phyloP scores from a whole-genome alignment of 2,113 vertebrate species.

The Mohoua ochrocephala region DNA sequence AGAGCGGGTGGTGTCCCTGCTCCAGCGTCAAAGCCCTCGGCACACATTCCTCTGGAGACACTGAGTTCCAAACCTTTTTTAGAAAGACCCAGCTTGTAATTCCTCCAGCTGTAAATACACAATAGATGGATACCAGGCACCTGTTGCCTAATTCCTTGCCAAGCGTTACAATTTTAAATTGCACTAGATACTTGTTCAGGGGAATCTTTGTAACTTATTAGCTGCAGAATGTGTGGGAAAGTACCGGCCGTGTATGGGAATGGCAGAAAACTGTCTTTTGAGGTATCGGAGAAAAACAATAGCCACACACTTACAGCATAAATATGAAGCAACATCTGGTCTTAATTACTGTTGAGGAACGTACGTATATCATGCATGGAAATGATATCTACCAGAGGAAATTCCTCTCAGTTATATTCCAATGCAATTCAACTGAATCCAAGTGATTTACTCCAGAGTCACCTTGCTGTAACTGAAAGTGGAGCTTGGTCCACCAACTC shows the following conservation, averaged over 20 bases:
- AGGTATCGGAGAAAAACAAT: not conserved
- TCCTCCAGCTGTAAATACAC: not conserved
- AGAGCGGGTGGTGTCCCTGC: not conserved
- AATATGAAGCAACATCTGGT: slow-evolving; percentile 1
- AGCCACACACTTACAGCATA: not conserved
- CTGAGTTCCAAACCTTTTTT: slow-evolving; percentile 29
- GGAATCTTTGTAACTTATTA: not conserved
- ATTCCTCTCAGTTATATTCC: slow-evolving; percentile 14
- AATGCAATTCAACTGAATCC: not conserved
- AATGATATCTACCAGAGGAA: slow-evolving; percentile 42
- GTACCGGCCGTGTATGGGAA: not conserved
- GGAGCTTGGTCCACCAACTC: not conserved
- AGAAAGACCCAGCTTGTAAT: slow-evolving; percentile 9
- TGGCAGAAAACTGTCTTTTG: slow-evolving; percentile 10
- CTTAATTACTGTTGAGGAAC: slow-evolving; percentile 1
- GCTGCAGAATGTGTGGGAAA: slow-evolving; percentile 12
- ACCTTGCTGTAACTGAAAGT: not conserved
- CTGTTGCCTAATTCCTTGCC: slow-evolving; percentile 7
- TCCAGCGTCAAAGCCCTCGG: not conserved
- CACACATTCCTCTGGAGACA: not conserved
- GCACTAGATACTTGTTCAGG: not conserved
- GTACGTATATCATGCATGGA: not conserved
- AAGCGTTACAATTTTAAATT: slow-evolving; percentile 11
- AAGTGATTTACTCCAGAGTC: not conserved
- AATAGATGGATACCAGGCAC: slow-evolving; percentile 42